Base-by-base conservation (phyloP, 2,113 vertebrate species). In the Epinephelus moara region DNA sequence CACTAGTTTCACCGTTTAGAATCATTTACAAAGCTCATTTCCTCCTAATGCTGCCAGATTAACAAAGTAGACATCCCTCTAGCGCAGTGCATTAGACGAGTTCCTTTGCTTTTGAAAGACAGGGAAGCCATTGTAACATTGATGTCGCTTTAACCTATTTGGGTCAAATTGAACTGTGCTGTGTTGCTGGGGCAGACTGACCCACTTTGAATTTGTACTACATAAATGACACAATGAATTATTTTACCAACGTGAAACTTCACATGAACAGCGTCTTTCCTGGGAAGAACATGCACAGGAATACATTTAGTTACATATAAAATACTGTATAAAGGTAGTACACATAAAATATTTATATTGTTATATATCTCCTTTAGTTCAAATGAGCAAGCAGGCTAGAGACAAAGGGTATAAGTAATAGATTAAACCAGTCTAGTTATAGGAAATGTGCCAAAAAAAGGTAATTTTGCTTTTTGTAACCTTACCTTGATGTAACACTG, bases 61-160 rank as follows among this genome's bases (percentile, higher is more conserved):
- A 45, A 45, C 42, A 45, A 8, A 45, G 2, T 45, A 45, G 42
- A 45, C 42, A 45, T 45, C 42, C 11, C 42, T 45, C 11, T 45
- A 45, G 42, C 11, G 10, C 42, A 45, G 42, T 45, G 13, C 21
- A 66, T 72, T 33, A 68, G 15, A 64, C 45, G 3, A 61, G 45
- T 47, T 52, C 1, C 6, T 61, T 56, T 79, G 61, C 50, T 70
- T 4, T 30, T 42, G 9, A 80, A 52, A 50, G 27, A 64, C 71
- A 63, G 25, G 11, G 33, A 47, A 37, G 49, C 18, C 25, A 66
- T 50, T 57, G 60, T 59, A 62, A 59, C 52, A 55, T 4, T 52
- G 45, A 84, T 78, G 71, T 61, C 62, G 45, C 68, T 70, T 86
- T 77, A 37, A 79, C 75, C 71, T 80, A 86, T 78, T 61, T 68